phyloP scores from a whole-genome alignment of 2,113 vertebrate species.

The Anser cygnoides region DNA sequence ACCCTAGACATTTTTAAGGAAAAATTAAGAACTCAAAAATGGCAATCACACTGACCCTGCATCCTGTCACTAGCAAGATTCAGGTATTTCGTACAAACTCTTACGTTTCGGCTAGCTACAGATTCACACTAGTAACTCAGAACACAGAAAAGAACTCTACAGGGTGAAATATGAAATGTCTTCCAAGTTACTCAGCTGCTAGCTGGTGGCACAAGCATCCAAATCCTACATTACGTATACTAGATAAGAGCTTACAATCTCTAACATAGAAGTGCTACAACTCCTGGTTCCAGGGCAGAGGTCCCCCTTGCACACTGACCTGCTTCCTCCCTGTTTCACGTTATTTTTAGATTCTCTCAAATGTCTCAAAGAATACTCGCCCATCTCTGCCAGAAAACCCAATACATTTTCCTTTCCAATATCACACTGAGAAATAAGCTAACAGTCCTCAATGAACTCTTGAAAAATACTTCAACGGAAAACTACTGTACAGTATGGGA shows the following conservation, averaged over 20 bases:
- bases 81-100: neutral
- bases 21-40: neutral
- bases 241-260: neutral
- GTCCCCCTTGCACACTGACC: neutral
- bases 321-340: neutral
- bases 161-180: neutral
- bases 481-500: neutral
- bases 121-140: neutral
- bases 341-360: neutral
- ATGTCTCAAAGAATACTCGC: fast-evolving
- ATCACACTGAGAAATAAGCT: neutral
- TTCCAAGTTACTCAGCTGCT: neutral
- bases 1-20: neutral
- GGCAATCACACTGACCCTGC: neutral
- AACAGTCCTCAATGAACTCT: neutral
- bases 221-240: neutral
- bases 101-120: neutral
- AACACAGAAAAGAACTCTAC: neutral
- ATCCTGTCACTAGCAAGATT: neutral
- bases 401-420: neutral
- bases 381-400: neutral
- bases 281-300: neutral
- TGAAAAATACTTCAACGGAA: neutral
- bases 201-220: neutral
- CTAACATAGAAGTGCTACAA: neutral